Percentiles rank a stretch among this genome's conserved stretches.
Conservation (phyloP, 2,797 vertebrate species). For the Decapterus maruadsi region DNA sequence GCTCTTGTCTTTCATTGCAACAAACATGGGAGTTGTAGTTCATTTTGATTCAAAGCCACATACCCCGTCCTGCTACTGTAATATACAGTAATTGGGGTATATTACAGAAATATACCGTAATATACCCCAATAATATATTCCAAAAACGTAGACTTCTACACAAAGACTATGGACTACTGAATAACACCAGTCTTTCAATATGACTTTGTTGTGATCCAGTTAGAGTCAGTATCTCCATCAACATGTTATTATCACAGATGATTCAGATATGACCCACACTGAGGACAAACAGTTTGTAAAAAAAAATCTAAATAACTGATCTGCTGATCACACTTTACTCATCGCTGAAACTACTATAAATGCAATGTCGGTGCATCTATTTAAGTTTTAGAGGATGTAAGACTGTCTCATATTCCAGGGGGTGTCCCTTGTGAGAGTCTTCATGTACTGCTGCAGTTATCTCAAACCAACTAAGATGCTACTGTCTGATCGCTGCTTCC, state of each 20-base stretch:
- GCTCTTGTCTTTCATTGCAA: background rate
- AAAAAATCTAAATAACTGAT: background rate
- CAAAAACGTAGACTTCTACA: too few species aligned
- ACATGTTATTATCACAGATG: too few species aligned
- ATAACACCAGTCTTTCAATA: too few species aligned
- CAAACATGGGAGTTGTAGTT: background rate
- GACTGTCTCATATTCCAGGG: background rate
- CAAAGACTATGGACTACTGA: background rate
- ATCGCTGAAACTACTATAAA: background rate
- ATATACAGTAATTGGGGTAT: too few species aligned
- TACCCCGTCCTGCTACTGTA: background rate
- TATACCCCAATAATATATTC: too few species aligned
- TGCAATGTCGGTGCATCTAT: background rate
- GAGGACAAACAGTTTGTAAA: background rate
- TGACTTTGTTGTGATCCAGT: too few species aligned
- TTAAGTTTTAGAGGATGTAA: background rate
- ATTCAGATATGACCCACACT: background rate
- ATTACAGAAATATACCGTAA: too few species aligned
- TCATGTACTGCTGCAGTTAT: background rate
- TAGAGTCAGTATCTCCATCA: too few species aligned
- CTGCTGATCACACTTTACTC: background rate
- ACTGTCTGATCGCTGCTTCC: background rate
- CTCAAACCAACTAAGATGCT: background rate
- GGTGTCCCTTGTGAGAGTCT: background rate
- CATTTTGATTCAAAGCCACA: background rate